Evolutionary conservation across 2,113 vertebrate species (phyloP), one percentile per base, ranked within the genome.

Genomic region (Mirza zaza): DNA sequence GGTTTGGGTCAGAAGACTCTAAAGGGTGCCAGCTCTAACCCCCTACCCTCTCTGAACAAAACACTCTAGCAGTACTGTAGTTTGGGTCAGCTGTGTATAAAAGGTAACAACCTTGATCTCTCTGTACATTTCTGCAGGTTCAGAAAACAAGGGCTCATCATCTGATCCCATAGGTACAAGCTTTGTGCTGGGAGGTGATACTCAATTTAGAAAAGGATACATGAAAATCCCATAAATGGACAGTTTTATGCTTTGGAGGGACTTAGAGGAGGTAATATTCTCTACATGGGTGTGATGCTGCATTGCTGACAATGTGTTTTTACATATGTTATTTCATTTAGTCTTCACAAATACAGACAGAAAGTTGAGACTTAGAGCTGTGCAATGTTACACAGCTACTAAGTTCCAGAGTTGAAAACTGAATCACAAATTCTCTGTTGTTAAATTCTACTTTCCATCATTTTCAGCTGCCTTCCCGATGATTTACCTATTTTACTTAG

Each of bases 381-480:
- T 18, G 93, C n/a, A 71, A 91, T 70, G 68, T 55, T 55, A 68
- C 29, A 61, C 0, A 50, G 34, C 25, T 83, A 63, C 45, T 82
- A 90, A 90, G 10, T 80, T 95, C 18, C 50, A 92, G 95, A 76
- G 42, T 21, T 95, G 87, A 65, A 70, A 94, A 68, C 5, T 20
- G 71, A 50, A 76, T 6, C 23, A 32, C 68, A 12, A 34, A 65
- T 8, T 59, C 65, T 85, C 39, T 12, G 57, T 57, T 83, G 84
- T 36, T 93, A 68, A 55, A 45, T 95, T 86, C 55, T 77, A 59
- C 8, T 85, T 94, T n/a, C 10, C 15, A 8, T 50, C 59, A 65
- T 76, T 87, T 84, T 34, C 29, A 63, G 45, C 20, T 11, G 20
- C 36, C 18, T 96, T 36, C 6, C 27, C 79, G 32, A 73, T 18